Evolutionary conservation across 2,797 vertebrate species (phyloP), one percentile per base, ranked within the genome.

Genomic region (Chloroceryle amazona): DNA sequence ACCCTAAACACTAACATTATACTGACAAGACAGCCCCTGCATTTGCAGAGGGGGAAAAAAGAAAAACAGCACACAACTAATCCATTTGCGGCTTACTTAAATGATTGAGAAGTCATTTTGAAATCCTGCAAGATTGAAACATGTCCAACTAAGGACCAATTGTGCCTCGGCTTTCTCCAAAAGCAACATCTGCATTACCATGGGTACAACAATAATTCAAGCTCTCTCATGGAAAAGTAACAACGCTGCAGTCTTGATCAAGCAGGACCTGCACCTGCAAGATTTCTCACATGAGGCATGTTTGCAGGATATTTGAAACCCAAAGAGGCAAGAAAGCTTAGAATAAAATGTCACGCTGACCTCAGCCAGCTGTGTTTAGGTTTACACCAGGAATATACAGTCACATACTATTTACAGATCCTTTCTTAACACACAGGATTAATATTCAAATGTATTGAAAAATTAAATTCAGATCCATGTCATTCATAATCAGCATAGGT

Each of bases 311-410:
- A 93, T 52, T 2, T 61, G 61, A 92, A 88, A 89, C n/a, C 10
- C 78, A n/a, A 39, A 61, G 47, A 89, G 35, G 88, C 29, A 71
- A 67, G 46, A 80, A 87, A 94, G 41, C 73, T 95, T 60, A 47
- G 62, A 92, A 86, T 58, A 87, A 86, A 88, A 86, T 57, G 75
- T 92, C 88, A 72, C 76, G 52, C 87, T 91, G 91, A 96, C 94
- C 79, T 86, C 70, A 68, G 8, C 10, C 74, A 87, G 33, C 65
- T 91, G 81, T 57, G 81, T 75, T 89, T 78, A 73, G 70, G 31
- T 71, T 91, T 72, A 68, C 7, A 66, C 4, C 39, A 42, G n/a
- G 33, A 88, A 90, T 74, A 92, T 31, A 92, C 13, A 66, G 44
- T 78, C 86, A 52, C 65, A 46, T 5, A 63, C 52, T 44, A 81